Evolutionary conservation across 2,113 vertebrate species (phyloP).

Genomic region (Caranx ignobilis): DNA sequence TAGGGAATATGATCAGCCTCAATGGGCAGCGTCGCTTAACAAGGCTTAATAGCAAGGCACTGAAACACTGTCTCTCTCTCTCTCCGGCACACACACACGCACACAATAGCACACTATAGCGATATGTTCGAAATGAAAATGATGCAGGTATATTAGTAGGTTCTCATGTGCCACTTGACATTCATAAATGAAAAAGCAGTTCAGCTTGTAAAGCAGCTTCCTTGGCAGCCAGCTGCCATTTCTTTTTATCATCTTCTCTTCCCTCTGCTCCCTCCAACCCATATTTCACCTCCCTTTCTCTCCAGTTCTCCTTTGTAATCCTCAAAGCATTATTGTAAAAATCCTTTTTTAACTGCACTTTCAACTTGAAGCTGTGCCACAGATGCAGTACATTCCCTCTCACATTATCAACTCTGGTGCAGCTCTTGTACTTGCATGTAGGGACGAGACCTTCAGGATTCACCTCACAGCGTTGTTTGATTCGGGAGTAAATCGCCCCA

Average conservation of each 20-base stretch:
- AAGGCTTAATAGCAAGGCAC: constrained; percentile 41
- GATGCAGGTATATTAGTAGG: background rate
- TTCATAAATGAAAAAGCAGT: constrained; percentile 23
- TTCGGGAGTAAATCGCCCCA: constrained; percentile 18
- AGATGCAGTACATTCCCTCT: background rate
- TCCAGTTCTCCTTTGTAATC: background rate
- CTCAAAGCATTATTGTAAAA: constrained; percentile 11
- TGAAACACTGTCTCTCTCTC: background rate
- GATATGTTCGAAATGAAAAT: background rate
- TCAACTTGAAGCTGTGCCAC: constrained; percentile 12
- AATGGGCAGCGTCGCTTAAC: constrained; percentile 46
- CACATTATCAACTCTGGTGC: background rate
- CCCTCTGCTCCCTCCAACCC: constrained; percentile 4
- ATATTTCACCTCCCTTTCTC: constrained; percentile 2
- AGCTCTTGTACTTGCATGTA: constrained; percentile 8
- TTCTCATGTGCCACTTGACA: background rate
- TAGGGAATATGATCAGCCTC: constrained; percentile 39
- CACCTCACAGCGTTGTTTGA: background rate
- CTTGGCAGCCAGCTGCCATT: constrained; percentile 6
- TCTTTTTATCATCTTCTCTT: background rate
- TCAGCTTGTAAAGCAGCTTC: background rate
- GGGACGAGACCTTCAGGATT: constrained; percentile 13
- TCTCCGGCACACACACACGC: background rate
- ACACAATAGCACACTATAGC: background rate
- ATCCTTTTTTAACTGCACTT: constrained; percentile 13